These are phyloP conservation scores for Metridium senile DNA, from an alignment of 92 coral and sea anemone species.

Conservation along the genomic window DNA sequence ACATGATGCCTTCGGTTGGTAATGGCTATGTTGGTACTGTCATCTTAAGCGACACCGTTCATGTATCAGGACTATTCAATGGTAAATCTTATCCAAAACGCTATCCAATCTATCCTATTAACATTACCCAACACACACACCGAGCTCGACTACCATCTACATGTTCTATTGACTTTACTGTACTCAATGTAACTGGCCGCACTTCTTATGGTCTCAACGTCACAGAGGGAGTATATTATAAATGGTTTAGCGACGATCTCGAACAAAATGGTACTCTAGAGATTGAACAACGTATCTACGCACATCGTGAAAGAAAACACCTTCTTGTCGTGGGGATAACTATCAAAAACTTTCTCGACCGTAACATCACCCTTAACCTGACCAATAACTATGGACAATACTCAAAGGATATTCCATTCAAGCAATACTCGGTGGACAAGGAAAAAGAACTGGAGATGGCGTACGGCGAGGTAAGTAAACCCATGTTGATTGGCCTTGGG, in stretches of 20 bases:
- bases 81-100: slow-evolving; percentile 66
- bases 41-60: slow-evolving; percentile 68
- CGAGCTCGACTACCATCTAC: slow-evolving; percentile 85
- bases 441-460: slow-evolving; percentile 30
- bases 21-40: slow-evolving; percentile 83
- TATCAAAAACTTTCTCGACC: slow-evolving; percentile 52
- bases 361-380: slow-evolving; percentile 45
- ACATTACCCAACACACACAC: slow-evolving; percentile 68
- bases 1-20: slow-evolving; percentile 82
- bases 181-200: slow-evolving; percentile 35
- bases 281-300: slow-evolving; percentile 76
- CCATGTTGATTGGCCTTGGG: too few relatives aligned
- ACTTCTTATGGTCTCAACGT: slow-evolving; percentile 70
- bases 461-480: slow-evolving; percentile 34
- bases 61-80: slow-evolving; percentile 73
- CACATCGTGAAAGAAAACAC: slow-evolving; percentile 72
- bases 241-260: slow-evolving; percentile 53
- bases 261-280: slow-evolving; percentile 60
- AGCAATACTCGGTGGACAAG: slow-evolving; percentile 24
- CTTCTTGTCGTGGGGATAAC: slow-evolving; percentile 75
- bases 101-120: slow-evolving; percentile 67
- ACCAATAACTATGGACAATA: slow-evolving; percentile 61
- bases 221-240: slow-evolving; percentile 73
- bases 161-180: slow-evolving; percentile 56
- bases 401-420: slow-evolving; percentile 53